phyloP scores from a whole-genome alignment of 2,113 vertebrate genomes.

The Xiphorhynchus elegans region DNA sequence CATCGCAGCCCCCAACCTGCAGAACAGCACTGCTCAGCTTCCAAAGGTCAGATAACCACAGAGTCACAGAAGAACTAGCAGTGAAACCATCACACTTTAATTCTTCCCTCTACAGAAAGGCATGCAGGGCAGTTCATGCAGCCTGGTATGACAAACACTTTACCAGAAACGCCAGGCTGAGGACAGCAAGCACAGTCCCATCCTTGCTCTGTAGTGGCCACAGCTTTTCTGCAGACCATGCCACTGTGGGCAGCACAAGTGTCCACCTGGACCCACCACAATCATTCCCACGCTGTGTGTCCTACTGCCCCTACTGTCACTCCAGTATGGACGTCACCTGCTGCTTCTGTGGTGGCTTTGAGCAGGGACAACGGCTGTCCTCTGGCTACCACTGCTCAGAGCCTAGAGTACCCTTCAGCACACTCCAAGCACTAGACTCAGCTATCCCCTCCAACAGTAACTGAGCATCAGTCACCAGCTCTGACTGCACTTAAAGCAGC shows the following conservation, averaged over 20 bases:
- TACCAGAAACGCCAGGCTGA: fast-evolving
- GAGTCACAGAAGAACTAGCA: neutral
- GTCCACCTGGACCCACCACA: fast-evolving
- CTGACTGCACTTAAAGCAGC: fast-evolving
- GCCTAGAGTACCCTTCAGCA: neutral
- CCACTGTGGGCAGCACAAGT: fast-evolving
- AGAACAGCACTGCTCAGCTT: neutral
- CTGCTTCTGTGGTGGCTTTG: neutral
- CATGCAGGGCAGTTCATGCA: neutral
- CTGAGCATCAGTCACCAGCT: fast-evolving
- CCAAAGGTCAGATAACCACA: neutral
- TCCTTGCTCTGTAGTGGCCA: fast-evolving
- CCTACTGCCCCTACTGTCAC: neutral
- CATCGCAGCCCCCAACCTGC: neutral
- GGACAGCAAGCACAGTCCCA: neutral
- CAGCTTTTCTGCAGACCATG: neutral
- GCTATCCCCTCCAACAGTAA: neutral
- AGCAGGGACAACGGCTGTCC: neutral
- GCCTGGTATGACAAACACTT: neutral
- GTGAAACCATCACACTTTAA: neutral
- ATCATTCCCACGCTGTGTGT: neutral
- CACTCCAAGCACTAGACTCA: neutral
- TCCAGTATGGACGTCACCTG: fast-evolving
- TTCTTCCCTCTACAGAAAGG: neutral
- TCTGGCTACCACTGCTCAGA: neutral